Base-by-base conservation (phyloP, 2,888 invertebrate genomes). In the Mesodorylaimus sp. region DNA sequence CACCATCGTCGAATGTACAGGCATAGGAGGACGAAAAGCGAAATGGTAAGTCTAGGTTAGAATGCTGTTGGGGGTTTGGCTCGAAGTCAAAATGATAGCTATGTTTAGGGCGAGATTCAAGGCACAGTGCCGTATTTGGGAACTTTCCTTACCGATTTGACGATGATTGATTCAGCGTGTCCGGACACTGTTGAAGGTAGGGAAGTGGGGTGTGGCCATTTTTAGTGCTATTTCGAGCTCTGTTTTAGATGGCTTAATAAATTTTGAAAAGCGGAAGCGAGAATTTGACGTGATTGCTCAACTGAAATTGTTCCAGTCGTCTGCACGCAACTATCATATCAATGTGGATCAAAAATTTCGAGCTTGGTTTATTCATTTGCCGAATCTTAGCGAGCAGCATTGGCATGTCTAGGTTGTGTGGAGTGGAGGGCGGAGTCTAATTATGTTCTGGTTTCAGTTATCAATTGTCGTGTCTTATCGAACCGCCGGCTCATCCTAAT, bases 101-200 rank as follows among this genome's bases (percentile, higher is more conserved):
- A 48, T 50, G 5, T 47, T 36, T 23, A 25, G 43, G 41, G 48
- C 23, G 50, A 45, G 2, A 62, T 61, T 32, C 63, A 87, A 64
- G 93, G 93, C 19, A 93, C 93, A 1, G 88, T 95, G 63, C 97
- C 97, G 16, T 97, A 93, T 66, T 73, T 97, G 54, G 95, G 95
- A 26, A 95, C 93, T 2, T 97, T 97, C 70, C 74, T 97, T 50
- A 97, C 95, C 2, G 97, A 97, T 70, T 77, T 97, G 56, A 93
- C 91, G 1, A 93, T 95, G 89, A 88, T 95, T 61, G 91, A 97
- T 70, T 86, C 91, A 16, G 93, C 93, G 32, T 60, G 83, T 64
- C 84, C 86, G 0, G 88, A 88, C 64, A 78, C 77, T 67, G 78
- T 72, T 53, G 65, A 69, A 23, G 77, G 78, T 42, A 83, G 82